A percentile compares a stretch with the other conserved stretches of the same genome.
Evolutionary conservation across 2,797 vertebrate genomes (phyloP).

Genomic region (Pelochelys cantorii): DNA sequence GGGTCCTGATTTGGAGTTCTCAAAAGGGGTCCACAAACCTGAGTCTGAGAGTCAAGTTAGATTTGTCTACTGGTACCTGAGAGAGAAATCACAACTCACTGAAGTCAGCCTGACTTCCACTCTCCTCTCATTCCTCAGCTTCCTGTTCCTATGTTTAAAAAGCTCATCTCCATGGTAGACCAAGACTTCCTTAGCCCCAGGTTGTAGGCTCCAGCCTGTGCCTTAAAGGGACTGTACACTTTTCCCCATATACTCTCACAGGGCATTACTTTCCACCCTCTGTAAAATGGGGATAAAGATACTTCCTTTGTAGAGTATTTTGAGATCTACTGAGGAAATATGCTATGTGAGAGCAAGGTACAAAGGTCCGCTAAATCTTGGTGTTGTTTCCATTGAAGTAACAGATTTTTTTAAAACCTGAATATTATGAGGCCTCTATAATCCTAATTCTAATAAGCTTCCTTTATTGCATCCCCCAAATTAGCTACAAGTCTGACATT

Average conservation of each 20-base stretch:
- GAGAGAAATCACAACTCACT: not conserved
- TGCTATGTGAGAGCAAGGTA: not conserved
- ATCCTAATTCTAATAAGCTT: constrained; percentile 51
- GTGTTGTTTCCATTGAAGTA: not conserved
- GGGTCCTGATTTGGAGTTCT: not conserved
- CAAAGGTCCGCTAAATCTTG: not conserved
- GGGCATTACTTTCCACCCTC: not conserved
- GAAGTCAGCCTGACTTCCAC: not conserved
- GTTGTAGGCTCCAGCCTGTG: not conserved
- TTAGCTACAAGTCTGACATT: constrained; percentile 55
- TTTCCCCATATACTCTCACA: not conserved
- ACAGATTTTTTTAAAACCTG: not conserved
- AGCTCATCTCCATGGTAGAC: not conserved
- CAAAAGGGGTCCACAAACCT: not conserved
- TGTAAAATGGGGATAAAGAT: not conserved
- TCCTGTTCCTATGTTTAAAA: not conserved
- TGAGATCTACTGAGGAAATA: not conserved
- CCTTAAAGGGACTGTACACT: not conserved
- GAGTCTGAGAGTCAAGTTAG: not conserved
- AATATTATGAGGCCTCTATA: not conserved
- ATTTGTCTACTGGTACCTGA: not conserved
- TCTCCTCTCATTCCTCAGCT: not conserved
- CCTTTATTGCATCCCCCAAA: constrained; percentile 15
- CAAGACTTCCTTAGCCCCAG: not conserved
- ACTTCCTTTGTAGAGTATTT: not conserved